Base-by-base conservation (phyloP, 2,797 vertebrate species). In the Coccyzus lansbergi region DNA sequence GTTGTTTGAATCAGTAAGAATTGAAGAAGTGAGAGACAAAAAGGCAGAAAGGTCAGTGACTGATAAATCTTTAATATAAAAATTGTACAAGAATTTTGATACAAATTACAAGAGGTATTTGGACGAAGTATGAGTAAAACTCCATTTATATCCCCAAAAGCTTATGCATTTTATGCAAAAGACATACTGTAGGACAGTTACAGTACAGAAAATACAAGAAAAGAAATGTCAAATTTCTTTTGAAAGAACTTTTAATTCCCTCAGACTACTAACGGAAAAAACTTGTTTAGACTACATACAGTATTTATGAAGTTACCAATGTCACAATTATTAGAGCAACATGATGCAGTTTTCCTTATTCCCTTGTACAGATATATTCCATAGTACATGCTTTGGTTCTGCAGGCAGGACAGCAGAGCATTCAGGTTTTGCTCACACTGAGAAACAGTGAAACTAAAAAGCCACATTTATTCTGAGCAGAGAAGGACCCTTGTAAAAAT, bases 61-160 rank as follows among this genome's bases (percentile, higher is more conserved):
- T 99, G 98, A 99, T 99, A 99, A 99, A 99, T 99, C 98, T 99
- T 99, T 99, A 99, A 99, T 99, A 99, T 99, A 99, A 99, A 99
- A 99, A 99, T 99, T 99, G 99, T 99, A 99, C 99, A 99, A 99
- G 98, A 99, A 98, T 99, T 99, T 98, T 99, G 98, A 99, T 99
- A 99, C 98, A 99, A 99, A 99, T 99, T 99, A 99, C 98, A 99
- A 99, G 99, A 99, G 98, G 98, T 99, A 99, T 99, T 99, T 99
- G 98, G 98, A 99, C 98, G 99, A 99, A 99, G 98, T 98, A 99
- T 99, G 98, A 99, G 98, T 99, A 99, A 99, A 99, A 99, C 98
- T 99, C 98, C 98, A 98, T 99, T 99, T 99, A 99, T 98, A 99
- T 98, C 98, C 98, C 98, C 98, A 99, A 99, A 99, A 98, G 98